These are phyloP conservation scores for Zaprionus bogoriensis DNA, from an alignment of 2,888 invertebrate genomes.

Conservation along the genomic window DNA sequence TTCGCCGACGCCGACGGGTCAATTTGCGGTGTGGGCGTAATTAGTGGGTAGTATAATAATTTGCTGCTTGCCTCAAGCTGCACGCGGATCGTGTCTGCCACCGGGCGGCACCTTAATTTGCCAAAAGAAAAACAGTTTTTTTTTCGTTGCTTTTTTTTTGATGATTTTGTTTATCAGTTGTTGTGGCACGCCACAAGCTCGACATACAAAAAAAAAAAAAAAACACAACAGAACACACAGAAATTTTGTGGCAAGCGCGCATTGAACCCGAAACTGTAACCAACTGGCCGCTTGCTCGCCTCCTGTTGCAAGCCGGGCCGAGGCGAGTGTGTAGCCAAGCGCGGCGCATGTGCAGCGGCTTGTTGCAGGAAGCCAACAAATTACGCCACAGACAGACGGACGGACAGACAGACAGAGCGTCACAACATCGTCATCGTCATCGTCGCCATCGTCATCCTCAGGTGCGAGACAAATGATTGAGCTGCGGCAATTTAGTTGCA, in stretches of 20 bases:
- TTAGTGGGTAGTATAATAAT: conserved; percentile 38
- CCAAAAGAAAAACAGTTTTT: conserved; percentile 39
- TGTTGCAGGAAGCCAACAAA: conserved; percentile 77
- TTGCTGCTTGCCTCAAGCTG: conserved; percentile 4
- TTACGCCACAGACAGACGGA: conserved; percentile 51
- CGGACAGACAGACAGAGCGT: neutral
- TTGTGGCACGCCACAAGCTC: conserved; percentile 48
- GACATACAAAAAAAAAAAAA: conserved; percentile 1
- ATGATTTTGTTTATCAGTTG: conserved; percentile 66
- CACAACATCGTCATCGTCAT: conserved; percentile 10
- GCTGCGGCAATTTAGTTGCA: conserved; percentile 64
- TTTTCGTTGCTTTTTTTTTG: conserved; percentile 29
- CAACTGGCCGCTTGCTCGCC: conserved; percentile 34
- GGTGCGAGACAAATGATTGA: conserved; percentile 55
- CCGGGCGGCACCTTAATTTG: conserved; percentile 68
- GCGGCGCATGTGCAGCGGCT: conserved; percentile 74
- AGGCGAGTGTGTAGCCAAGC: conserved; percentile 50
- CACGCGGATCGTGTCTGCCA: conserved; percentile 60
- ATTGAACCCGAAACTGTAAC: conserved; percentile 66
- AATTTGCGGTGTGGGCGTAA: conserved; percentile 54
- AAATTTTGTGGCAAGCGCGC: conserved; percentile 49
- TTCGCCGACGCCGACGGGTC: conserved; percentile 29
- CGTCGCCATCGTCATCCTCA: conserved; percentile 28
- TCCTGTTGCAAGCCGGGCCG: conserved; percentile 39
- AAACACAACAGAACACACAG: neutral